A percentile compares a stretch with the other conserved stretches of the same genome.
phyloP scores from a whole-genome alignment of 2,888 invertebrate species.

The Octonoba sinensis region DNA sequence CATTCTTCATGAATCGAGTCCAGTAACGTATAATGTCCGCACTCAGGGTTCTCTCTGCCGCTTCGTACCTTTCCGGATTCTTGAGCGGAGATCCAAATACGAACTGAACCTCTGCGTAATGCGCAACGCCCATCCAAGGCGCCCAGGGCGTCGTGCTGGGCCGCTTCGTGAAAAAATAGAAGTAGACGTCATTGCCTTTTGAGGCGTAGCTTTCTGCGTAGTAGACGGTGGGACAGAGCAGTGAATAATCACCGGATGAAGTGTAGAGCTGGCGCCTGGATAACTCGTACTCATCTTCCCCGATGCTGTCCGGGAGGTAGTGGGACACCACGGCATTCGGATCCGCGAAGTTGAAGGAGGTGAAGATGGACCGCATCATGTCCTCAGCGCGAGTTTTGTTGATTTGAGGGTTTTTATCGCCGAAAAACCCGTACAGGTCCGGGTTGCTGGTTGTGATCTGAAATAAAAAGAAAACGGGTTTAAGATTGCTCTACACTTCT shows the following conservation, averaged over 20 bases:
- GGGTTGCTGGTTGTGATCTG: conserved; percentile 14
- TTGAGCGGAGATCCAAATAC: conserved; percentile 41
- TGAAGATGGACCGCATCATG: conserved; percentile 1
- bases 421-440: background rate
- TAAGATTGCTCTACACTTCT: too few species aligned
- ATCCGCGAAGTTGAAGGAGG: background rate
- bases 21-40: conserved; percentile 1
- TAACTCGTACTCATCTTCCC: conserved; percentile 1
- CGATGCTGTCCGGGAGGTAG: conserved; percentile 10
- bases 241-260: conserved; percentile 42
- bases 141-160: background rate
- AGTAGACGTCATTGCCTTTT: conserved; percentile 15
- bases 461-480: background rate
- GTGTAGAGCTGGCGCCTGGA: conserved; percentile 31
- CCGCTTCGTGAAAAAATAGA: conserved; percentile 41
- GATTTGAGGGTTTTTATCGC: conserved; percentile 15
- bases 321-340: background rate
- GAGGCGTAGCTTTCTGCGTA: conserved; percentile 13
- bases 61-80: background rate
- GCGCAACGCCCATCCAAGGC: conserved; percentile 46
- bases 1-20: background rate
- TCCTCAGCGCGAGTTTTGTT: conserved; percentile 1
- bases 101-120: conserved; percentile 44
- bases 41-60: background rate
- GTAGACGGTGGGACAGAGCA: conserved; percentile 26